Conservation (phyloP, 2,797 vertebrate species). For the Bradypodion pumilum region DNA sequence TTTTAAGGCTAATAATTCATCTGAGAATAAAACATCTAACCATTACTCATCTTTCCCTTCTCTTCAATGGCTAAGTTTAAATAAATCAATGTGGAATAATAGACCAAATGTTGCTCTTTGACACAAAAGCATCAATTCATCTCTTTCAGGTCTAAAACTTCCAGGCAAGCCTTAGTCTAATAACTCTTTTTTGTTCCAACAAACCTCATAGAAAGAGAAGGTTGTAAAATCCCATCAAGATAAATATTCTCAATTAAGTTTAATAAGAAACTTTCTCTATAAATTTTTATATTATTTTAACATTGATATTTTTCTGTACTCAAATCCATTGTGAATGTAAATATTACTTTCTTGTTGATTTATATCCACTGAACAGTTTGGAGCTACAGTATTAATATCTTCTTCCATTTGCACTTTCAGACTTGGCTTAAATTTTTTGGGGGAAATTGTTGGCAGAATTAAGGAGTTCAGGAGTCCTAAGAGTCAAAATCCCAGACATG, state of each 20-base stretch:
- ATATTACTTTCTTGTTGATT: constrained; percentile 56
- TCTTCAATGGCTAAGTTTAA: background rate
- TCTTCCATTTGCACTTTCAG: constrained; percentile 60
- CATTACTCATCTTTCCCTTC: background rate
- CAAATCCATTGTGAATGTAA: background rate
- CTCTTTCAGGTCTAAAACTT: background rate
- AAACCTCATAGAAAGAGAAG: background rate
- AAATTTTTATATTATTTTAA: background rate
- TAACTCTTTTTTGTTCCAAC: background rate
- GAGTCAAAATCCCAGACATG: constrained; percentile 12
- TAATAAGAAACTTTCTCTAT: background rate
- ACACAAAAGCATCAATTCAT: background rate
- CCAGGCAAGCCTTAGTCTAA: background rate
- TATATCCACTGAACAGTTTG: constrained; percentile 57
- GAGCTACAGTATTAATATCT: constrained; percentile 61
- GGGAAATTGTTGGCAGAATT: constrained; percentile 56
- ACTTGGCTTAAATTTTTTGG: constrained; percentile 58
- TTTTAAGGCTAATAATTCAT: too few species aligned
- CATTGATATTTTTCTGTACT: constrained; percentile 8
- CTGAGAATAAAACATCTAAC: background rate
- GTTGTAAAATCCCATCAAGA: background rate
- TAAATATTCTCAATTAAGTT: background rate
- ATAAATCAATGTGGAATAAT: background rate
- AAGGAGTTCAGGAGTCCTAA: background rate
- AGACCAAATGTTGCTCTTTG: background rate